A percentile compares a stretch with the other conserved stretches of the same genome.
phyloP scores from a whole-genome alignment of 35 echinoderm and acorn worm genomes.

The Strongylocentrotus purpuratus region DNA sequence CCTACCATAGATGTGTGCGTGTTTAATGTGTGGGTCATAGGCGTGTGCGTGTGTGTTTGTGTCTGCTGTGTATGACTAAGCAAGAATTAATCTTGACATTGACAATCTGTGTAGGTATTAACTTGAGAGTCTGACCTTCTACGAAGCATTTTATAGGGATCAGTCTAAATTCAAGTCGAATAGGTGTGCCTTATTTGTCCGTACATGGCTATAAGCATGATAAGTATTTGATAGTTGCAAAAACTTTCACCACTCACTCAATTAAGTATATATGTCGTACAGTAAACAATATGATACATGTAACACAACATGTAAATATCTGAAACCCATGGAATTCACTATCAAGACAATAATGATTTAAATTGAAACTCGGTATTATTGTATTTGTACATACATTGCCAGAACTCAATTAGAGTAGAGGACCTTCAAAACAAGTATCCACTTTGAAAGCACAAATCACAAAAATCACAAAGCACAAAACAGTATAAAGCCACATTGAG shows the following conservation, averaged over 20 bases:
- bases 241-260: neutral
- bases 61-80: neutral
- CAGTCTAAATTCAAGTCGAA: neutral
- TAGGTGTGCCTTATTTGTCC: neutral
- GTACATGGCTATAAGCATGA: neutral
- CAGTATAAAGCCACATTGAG: too few relatives aligned
- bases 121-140: neutral
- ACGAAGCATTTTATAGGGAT: neutral
- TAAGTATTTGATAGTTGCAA: neutral
- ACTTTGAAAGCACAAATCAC: too few relatives aligned
- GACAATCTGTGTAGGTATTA: neutral
- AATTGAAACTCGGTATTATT: too few relatives aligned
- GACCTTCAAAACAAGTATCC: too few relatives aligned
- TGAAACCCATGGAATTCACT: too few relatives aligned
- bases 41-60: neutral
- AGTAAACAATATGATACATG: too few relatives aligned
- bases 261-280: too few relatives aligned
- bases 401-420: too few relatives aligned
- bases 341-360: too few relatives aligned
- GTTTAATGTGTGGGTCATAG: neutral
- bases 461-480: too few relatives aligned
- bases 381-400: too few relatives aligned
- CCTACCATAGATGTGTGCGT: neutral
- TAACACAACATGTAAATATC: too few relatives aligned
- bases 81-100: constrained; percentile 12